A percentile compares a stretch with the other conserved stretches of the same genome.
phyloP scores from a whole-genome alignment of 92 coral and sea anemone species.

The Epizoanthus illoricatus region DNA sequence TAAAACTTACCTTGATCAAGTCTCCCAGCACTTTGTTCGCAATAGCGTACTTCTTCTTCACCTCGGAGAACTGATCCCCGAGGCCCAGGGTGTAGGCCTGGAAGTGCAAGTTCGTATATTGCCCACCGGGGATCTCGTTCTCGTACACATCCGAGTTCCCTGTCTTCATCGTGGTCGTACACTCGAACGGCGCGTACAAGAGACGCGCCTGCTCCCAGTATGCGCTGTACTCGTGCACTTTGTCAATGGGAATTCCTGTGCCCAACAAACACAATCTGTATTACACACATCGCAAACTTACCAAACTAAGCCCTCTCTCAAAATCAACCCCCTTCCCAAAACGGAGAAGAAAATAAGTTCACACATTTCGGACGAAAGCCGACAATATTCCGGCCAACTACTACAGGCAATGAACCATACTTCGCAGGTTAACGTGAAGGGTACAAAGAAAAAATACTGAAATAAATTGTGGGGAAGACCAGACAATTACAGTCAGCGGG shows the following conservation, averaged over 20 bases:
- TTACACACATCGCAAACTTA: neutral
- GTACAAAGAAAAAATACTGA: too few species aligned
- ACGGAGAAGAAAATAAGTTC: too few species aligned
- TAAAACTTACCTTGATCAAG: slow-evolving; percentile 70
- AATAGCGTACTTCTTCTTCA: slow-evolving; percentile 85
- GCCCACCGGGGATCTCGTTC: slow-evolving; percentile 99
- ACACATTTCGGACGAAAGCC: too few species aligned
- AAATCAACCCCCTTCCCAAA: neutral
- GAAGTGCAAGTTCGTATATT: slow-evolving; percentile 98
- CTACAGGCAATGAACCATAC: too few species aligned
- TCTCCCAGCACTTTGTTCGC: slow-evolving; percentile 93
- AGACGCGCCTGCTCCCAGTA: slow-evolving; percentile 97
- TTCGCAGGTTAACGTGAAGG: too few species aligned
- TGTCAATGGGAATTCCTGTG: slow-evolving; percentile 75
- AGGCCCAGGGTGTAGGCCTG: slow-evolving; percentile 99
- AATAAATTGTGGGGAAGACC: too few species aligned
- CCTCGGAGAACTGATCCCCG: slow-evolving; percentile 85
- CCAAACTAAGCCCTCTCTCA: neutral
- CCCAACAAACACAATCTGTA: neutral
- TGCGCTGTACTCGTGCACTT: slow-evolving; percentile 93
- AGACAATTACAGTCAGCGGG: too few species aligned
- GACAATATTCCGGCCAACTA: too few species aligned
- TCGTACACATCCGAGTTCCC: slow-evolving; percentile 98
- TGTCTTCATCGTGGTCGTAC: slow-evolving; percentile 97
- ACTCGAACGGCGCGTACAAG: slow-evolving; percentile 93